phyloP scores from a whole-genome alignment of 2,888 invertebrate species.

The Acheta domesticus region DNA sequence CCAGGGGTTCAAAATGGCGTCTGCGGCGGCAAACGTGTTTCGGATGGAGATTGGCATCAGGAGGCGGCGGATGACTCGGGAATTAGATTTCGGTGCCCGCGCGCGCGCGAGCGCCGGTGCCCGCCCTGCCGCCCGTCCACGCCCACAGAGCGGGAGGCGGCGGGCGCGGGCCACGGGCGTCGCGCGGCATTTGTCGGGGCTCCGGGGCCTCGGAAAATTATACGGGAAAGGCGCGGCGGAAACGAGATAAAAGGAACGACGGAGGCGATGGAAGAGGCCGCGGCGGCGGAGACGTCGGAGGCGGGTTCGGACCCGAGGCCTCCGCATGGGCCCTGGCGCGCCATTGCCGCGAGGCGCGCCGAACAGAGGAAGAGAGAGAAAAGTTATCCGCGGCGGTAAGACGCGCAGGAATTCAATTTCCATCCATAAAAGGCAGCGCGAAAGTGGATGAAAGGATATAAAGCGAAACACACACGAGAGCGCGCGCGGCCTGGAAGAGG shows the following conservation, averaged over 20 bases:
- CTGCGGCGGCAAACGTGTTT: not conserved
- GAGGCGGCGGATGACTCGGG: slow-evolving; percentile 6
- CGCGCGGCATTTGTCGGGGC: slow-evolving; percentile 5
- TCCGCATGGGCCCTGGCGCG: not conserved
- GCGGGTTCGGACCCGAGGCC: not conserved
- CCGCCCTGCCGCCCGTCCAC: too few species aligned
- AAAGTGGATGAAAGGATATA: slow-evolving; percentile 18
- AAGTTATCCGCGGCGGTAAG: slow-evolving; percentile 18
- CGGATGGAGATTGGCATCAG: slow-evolving; percentile 10
- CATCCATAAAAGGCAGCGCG: slow-evolving; percentile 2
- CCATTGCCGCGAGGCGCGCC: not conserved
- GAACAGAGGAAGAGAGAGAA: not conserved
- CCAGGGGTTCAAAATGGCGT: not conserved
- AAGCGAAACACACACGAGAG: slow-evolving; percentile 18
- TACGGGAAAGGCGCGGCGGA: not conserved
- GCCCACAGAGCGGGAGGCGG: not conserved
- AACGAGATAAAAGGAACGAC: not conserved
- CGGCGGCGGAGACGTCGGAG: not conserved
- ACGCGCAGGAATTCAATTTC: slow-evolving; percentile 18
- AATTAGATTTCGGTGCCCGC: not conserved
- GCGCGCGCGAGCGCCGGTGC: too few species aligned
- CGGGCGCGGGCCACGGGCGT: slow-evolving; percentile 6
- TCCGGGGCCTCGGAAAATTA: slow-evolving; percentile 7
- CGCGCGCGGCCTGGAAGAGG: not conserved
- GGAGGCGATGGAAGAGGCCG: not conserved